phyloP scores from a whole-genome alignment of 2,113 vertebrate species.

The Etheostoma spectabile region DNA sequence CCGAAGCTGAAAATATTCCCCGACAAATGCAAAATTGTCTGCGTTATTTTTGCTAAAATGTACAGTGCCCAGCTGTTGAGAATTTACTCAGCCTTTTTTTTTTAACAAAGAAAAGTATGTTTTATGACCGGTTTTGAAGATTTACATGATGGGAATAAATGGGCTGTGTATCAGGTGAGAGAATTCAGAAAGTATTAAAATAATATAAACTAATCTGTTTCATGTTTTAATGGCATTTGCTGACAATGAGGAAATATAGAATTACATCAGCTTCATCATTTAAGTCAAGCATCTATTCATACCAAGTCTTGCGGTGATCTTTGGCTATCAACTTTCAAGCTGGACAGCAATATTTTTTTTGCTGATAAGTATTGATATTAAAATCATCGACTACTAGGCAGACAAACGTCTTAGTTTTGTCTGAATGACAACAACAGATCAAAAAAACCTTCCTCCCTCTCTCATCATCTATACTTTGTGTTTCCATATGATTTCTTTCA shows the following conservation, averaged over 20 bases:
- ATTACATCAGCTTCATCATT: background rate
- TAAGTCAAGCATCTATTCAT: background rate
- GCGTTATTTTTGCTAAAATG: background rate
- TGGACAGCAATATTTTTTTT: background rate
- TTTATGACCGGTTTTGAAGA: background rate
- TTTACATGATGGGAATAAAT: background rate
- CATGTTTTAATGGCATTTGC: background rate
- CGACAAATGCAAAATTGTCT: background rate
- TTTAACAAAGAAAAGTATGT: background rate
- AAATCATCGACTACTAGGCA: background rate
- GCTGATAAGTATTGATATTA: background rate
- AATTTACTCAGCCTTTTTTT: background rate
- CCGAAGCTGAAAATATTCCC: background rate
- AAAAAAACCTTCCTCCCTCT: background rate
- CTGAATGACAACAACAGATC: constrained; percentile 13
- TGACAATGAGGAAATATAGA: background rate
- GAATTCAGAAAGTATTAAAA: background rate
- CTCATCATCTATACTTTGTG: background rate
- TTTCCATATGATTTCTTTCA: constrained; percentile 1
- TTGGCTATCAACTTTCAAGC: background rate
- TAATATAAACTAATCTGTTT: background rate
- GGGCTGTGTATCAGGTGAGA: background rate
- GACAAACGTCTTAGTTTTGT: background rate
- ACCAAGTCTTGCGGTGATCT: background rate
- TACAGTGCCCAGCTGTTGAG: background rate